These are phyloP conservation scores for Lytechinus variegatus DNA, from an alignment of 35 echinoderm and acorn worm species.

Conservation along the genomic window DNA sequence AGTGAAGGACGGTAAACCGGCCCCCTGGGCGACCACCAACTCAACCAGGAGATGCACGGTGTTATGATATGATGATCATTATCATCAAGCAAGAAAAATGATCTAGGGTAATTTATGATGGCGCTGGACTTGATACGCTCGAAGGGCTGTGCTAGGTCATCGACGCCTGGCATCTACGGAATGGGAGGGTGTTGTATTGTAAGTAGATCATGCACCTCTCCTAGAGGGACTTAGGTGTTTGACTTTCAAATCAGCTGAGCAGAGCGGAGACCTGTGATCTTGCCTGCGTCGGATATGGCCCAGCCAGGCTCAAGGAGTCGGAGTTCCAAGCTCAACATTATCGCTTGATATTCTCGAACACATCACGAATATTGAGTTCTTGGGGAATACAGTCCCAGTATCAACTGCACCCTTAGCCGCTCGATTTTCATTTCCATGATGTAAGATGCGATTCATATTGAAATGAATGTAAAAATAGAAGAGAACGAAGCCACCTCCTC, in stretches of 20 bases:
- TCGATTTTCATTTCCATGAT: too few relatives aligned
- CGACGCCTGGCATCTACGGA: background rate
- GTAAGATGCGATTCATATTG: too few relatives aligned
- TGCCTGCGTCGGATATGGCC: background rate
- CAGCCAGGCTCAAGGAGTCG: background rate
- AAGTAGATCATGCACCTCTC: background rate
- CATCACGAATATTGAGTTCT: background rate
- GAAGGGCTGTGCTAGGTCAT: background rate
- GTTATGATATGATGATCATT: background rate
- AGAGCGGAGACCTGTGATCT: background rate
- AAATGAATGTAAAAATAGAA: too few relatives aligned
- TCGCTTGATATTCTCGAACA: background rate
- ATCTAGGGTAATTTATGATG: constrained; percentile 13
- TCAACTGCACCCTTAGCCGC: background rate
- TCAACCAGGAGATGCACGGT: background rate
- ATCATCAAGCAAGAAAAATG: background rate
- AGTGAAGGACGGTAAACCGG: background rate
- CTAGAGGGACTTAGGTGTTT: background rate
- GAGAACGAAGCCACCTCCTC: too few relatives aligned
- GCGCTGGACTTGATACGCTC: constrained; percentile 7
- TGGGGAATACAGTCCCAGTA: background rate
- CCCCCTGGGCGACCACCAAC: background rate
- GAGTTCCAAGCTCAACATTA: background rate
- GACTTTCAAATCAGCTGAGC: background rate
- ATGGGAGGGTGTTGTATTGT: background rate